Evolutionary conservation across 2,888 invertebrate species (phyloP).

Genomic region (Entomobrya proxima): DNA sequence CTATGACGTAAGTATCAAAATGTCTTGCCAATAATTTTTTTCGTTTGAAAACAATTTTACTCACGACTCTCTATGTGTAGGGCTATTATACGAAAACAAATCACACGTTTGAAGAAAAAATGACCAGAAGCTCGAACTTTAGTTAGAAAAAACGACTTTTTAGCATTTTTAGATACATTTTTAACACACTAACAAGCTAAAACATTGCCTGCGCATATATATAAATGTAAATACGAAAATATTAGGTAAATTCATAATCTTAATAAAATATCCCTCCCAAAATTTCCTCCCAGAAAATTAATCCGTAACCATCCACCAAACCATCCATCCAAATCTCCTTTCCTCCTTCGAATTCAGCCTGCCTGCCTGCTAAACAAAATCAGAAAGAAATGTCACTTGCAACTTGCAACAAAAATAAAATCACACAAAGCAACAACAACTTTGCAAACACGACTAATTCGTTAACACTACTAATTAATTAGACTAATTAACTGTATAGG

Average conservation of each 20-base stretch:
- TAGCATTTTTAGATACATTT: neutral
- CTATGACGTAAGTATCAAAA: constrained; percentile 33
- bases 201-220: neutral
- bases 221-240: too few relatives aligned
- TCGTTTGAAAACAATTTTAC: neutral
- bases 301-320: neutral
- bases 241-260: too few relatives aligned
- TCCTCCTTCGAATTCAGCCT: neutral
- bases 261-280: neutral
- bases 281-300: neutral
- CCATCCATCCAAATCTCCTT: neutral
- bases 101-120: neutral
- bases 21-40: constrained; percentile 33
- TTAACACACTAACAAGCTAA: constrained; percentile 27
- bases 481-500: neutral
- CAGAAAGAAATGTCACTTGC: neutral
- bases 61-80: too few relatives aligned
- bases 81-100: too few relatives aligned
- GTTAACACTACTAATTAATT: constrained; percentile 2
- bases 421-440: neutral
- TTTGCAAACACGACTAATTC: constrained; percentile 16
- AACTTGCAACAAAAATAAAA: neutral
- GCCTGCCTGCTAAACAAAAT: constrained; percentile 5
- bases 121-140: too few relatives aligned
- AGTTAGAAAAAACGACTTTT: neutral